These are phyloP conservation scores for Phacellophora camtschatica DNA, from an alignment of 30 jellyfish, hydroid and myxozoan genomes.

Conservation along the genomic window DNA sequence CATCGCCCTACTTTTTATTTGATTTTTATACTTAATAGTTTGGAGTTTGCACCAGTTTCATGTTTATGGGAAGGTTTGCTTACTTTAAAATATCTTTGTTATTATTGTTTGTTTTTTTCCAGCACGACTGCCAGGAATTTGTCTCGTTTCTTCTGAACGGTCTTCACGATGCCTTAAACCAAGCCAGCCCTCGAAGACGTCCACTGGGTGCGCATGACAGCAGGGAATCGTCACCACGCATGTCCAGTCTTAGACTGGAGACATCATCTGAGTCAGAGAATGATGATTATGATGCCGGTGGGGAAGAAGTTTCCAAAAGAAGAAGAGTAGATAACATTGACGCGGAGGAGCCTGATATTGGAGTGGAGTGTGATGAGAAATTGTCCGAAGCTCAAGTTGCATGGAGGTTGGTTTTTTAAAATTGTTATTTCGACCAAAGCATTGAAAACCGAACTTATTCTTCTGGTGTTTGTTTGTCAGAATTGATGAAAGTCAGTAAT, in stretches of 20 bases:
- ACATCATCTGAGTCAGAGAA: slow-evolving; percentile 65
- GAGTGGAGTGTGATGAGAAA: slow-evolving; percentile 84
- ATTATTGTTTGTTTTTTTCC: not conserved
- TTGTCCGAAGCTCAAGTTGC: slow-evolving; percentile 62
- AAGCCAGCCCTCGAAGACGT: slow-evolving; percentile 22
- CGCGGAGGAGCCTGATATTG: slow-evolving; percentile 74
- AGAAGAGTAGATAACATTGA: slow-evolving; percentile 60
- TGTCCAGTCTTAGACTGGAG: slow-evolving; percentile 43
- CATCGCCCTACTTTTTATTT: too few relatives aligned
- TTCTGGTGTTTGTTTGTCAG: too few relatives aligned
- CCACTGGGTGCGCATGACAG: not conserved
- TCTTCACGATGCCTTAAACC: slow-evolving; percentile 81
- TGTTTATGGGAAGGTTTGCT: too few relatives aligned
- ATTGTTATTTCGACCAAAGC: too few relatives aligned
- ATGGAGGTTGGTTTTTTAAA: too few relatives aligned
- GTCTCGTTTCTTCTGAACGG: slow-evolving; percentile 75
- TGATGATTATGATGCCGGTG: slow-evolving; percentile 16
- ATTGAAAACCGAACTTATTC: too few relatives aligned
- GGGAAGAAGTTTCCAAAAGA: slow-evolving; percentile 57
- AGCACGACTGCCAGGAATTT: slow-evolving; percentile 96
- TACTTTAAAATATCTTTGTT: too few relatives aligned
- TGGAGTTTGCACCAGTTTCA: too few relatives aligned
- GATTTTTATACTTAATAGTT: not conserved
- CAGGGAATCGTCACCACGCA: slow-evolving; percentile 60
- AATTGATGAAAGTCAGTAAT: too few relatives aligned